Evolutionary conservation across 2,888 invertebrate genomes (phyloP).

Genomic region (Lithophane leautieri): DNA sequence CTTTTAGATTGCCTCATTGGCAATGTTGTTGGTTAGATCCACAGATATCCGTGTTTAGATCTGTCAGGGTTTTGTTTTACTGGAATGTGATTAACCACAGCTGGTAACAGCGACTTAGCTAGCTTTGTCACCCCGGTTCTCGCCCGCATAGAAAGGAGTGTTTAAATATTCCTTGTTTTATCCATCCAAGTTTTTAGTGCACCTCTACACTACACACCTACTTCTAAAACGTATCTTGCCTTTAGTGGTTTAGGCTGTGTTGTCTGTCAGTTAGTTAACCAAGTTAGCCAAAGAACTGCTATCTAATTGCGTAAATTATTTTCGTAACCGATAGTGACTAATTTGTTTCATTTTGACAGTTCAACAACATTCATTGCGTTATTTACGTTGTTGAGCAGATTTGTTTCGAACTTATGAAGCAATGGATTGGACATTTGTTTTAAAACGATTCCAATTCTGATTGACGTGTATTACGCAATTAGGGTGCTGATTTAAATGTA

Average conservation of each 20-base stretch:
- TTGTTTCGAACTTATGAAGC: too few relatives aligned
- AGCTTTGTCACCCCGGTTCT: neutral
- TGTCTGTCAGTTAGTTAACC: neutral
- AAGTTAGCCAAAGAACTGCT: neutral
- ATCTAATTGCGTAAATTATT: too few relatives aligned
- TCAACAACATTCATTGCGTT: too few relatives aligned
- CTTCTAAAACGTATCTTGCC: neutral
- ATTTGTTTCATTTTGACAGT: too few relatives aligned
- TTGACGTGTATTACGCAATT: too few relatives aligned
- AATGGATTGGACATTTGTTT: too few relatives aligned
- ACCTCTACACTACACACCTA: neutral
- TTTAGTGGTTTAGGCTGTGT: neutral
- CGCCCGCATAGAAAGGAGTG: neutral
- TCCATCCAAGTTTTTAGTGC: neutral
- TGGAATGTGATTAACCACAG: neutral
- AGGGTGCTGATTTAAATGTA: neutral
- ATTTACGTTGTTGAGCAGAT: too few relatives aligned
- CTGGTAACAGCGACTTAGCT: too few relatives aligned
- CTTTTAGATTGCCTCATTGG: conserved; percentile 31
- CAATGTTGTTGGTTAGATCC: conserved; percentile 11
- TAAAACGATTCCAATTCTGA: too few relatives aligned
- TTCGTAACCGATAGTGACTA: too few relatives aligned
- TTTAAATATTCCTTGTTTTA: neutral
- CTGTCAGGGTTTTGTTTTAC: neutral
- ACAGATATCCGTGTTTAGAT: too few relatives aligned